Percentiles rank a stretch among this genome's conserved stretches.
Conservation (phyloP, 2,797 vertebrate species). For the Taenioides sp. region DNA sequence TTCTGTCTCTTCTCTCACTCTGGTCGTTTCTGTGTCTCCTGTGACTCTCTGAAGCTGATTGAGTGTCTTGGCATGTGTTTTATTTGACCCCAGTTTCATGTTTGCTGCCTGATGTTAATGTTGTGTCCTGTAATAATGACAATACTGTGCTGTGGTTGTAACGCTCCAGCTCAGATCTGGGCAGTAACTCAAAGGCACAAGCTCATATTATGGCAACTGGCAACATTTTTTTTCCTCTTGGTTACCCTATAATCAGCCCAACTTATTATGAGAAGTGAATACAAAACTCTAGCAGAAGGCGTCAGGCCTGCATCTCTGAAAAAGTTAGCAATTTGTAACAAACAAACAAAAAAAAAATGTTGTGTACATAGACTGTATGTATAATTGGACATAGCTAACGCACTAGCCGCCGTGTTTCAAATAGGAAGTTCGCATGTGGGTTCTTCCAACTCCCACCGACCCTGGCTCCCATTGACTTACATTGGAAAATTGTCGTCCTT, state of each 20-base stretch:
- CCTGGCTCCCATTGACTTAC: too few species aligned
- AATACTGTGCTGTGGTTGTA: slow-evolving; percentile 35
- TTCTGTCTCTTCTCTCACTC: slow-evolving; percentile 8
- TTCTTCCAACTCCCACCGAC: too few species aligned
- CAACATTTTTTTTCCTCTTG: slow-evolving; percentile 11
- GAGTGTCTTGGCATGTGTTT: slow-evolving; percentile 78
- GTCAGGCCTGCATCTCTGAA: not conserved
- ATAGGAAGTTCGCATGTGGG: too few species aligned
- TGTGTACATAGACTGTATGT: too few species aligned
- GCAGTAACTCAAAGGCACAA: slow-evolving; percentile 50
- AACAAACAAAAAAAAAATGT: not conserved
- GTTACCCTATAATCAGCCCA: not conserved
- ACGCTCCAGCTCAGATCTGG: slow-evolving; percentile 51
- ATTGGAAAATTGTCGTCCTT: too few species aligned
- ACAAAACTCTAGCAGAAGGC: too few species aligned
- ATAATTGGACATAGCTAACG: too few species aligned
- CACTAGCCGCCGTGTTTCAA: too few species aligned
- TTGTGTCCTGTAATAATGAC: slow-evolving; percentile 27
- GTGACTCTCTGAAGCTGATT: slow-evolving; percentile 72
- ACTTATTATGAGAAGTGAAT: not conserved
- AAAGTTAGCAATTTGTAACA: not conserved
- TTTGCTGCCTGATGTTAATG: slow-evolving; percentile 38
- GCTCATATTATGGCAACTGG: slow-evolving; percentile 55
- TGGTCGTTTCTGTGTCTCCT: slow-evolving; percentile 34
- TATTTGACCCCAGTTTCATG: slow-evolving; percentile 33